phyloP scores from a whole-genome alignment of 2,888 invertebrate genomes.

The Oxyscelio sp. region DNA sequence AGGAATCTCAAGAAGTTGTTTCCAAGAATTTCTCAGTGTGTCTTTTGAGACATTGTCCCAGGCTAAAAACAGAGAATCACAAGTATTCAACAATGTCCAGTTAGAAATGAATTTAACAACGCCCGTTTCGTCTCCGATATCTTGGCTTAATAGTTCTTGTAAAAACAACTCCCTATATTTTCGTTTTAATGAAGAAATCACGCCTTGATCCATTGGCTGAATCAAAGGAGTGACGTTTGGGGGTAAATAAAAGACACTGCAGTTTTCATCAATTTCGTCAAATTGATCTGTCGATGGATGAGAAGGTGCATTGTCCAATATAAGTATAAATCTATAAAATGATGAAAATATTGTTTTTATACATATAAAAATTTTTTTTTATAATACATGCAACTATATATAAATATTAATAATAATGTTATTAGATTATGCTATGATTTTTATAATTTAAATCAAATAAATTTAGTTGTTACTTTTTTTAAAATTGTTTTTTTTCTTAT shows the following conservation, averaged over 20 bases:
- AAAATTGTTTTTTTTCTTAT: too few species aligned
- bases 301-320: too few species aligned
- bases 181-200: not conserved
- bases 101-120: not conserved
- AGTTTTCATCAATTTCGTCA: not conserved
- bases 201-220: conserved; percentile 7
- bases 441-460: too few species aligned
- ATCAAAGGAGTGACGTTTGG: conserved; percentile 5
- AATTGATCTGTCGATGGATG: not conserved
- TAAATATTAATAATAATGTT: not conserved
- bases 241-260: not conserved
- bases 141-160: not conserved
- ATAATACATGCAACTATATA: too few species aligned
- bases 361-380: too few species aligned
- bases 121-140: not conserved
- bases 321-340: too few species aligned
- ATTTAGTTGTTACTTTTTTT: too few species aligned
- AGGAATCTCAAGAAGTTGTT: too few species aligned
- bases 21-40: too few species aligned
- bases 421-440: too few species aligned
- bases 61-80: conserved; percentile 7
- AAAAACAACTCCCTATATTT: not conserved
- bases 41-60: not conserved
- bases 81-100: not conserved
- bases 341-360: too few species aligned